A percentile compares a stretch with the other conserved stretches of the same genome.
Conservation (phyloP, 2,888 invertebrate species). For the Drosophila prostipennis region DNA sequence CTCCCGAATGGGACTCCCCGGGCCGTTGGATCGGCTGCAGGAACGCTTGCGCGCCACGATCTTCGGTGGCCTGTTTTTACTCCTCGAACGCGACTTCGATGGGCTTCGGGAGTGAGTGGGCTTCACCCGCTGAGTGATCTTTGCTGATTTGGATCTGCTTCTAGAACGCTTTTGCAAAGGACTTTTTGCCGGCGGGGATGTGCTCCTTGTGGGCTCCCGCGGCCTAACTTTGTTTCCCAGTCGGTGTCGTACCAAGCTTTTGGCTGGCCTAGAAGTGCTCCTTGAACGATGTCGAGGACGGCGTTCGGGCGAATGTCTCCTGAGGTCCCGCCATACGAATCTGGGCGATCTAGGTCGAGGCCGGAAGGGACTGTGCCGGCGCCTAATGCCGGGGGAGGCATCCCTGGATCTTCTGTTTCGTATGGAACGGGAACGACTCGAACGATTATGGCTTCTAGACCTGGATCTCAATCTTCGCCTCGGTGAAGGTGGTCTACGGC, state of each 20-base stretch:
- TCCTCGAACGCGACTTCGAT: not conserved
- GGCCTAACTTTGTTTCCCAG: not conserved
- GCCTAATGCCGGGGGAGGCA: not conserved
- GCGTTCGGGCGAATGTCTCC: not conserved
- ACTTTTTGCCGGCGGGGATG: not conserved
- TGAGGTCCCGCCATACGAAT: not conserved
- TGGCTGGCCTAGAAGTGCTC: slow-evolving; percentile 4
- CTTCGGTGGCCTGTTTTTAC: not conserved
- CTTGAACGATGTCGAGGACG: not conserved
- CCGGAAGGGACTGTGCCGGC: not conserved
- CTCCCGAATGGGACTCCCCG: too few relatives aligned
- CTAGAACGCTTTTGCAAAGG: not conserved
- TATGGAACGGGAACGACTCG: not conserved
- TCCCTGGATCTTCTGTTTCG: not conserved
- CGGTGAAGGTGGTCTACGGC: not conserved
- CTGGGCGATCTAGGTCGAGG: slow-evolving; percentile 2
- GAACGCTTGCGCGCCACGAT: not conserved
- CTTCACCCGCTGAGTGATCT: not conserved
- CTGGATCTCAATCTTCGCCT: not conserved
- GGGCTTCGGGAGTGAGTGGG: not conserved
- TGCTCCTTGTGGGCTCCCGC: not conserved
- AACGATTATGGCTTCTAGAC: slow-evolving; percentile 1
- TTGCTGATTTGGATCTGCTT: slow-evolving; percentile 1
- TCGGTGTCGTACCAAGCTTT: not conserved
- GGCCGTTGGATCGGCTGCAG: not conserved